Evolutionary conservation across 1,140 invertebrate genomes (phyloP).

Genomic region (Ladona fulva): DNA sequence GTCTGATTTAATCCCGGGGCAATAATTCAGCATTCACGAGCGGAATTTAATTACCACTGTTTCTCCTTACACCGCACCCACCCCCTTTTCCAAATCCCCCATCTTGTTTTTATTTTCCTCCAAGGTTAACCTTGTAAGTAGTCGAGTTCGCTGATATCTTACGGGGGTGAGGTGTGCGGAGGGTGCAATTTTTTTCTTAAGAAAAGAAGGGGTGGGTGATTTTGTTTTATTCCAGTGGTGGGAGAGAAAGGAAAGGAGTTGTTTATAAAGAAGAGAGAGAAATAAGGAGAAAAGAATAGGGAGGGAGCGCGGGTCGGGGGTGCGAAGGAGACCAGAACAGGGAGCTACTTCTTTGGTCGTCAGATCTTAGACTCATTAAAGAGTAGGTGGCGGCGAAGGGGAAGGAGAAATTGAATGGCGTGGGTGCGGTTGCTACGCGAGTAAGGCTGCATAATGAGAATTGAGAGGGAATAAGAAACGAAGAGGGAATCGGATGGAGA

Average conservation of each 20-base stretch:
- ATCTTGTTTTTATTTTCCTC: constrained; percentile 10
- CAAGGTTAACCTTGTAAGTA: constrained; percentile 9
- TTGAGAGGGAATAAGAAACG: neutral
- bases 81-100: neutral
- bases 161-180: too few species aligned
- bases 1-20: neutral
- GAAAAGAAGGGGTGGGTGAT: neutral
- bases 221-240: neutral
- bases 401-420: neutral
- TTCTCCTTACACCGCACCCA: neutral
- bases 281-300: neutral
- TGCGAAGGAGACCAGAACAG: neutral
- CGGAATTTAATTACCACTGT: constrained; percentile 4
- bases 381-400: neutral
- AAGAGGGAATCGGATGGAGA: neutral
- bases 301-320: neutral
- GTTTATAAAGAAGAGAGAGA: neutral
- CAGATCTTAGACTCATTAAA: neutral
- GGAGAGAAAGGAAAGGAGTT: neutral
- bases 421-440: neutral
- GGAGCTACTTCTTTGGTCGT: neutral
- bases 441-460: neutral
- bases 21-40: constrained; percentile 9
- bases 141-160: neutral
- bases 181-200: neutral